Conservation (phyloP, 2,113 vertebrate species). For the Anhinga anhinga region DNA sequence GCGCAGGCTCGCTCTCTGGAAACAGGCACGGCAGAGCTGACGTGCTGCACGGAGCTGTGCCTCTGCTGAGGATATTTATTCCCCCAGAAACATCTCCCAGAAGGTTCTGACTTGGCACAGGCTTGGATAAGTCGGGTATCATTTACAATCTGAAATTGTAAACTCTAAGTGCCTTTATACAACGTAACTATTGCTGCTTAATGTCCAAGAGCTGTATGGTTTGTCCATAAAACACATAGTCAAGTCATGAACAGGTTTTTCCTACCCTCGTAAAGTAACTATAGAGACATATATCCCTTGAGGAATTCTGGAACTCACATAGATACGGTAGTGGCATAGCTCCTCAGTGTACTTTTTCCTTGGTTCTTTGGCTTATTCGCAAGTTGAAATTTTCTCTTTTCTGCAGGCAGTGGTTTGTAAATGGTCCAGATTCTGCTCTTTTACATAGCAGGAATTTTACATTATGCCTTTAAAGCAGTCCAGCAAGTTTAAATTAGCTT, state of each 20-base stretch:
- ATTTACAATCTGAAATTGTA: neutral
- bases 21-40: neutral
- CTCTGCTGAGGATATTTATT: neutral
- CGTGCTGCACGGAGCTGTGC: neutral
- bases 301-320: neutral
- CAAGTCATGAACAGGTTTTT: neutral
- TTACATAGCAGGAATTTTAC: neutral
- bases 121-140: neutral
- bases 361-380: neutral
- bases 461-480: neutral
- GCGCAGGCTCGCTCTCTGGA: neutral
- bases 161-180: neutral
- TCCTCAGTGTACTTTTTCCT: neutral
- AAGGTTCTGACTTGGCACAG: neutral
- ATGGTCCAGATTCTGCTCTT: neutral
- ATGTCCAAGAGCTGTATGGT: neutral
- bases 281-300: neutral
- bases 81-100: neutral
- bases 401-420: neutral
- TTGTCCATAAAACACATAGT: neutral
- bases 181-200: neutral
- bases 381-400: neutral
- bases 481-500: neutral
- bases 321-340: neutral
- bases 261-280: neutral